Evolutionary conservation across 1,140 invertebrate genomes (phyloP).

Genomic region (Planococcus citri): DNA sequence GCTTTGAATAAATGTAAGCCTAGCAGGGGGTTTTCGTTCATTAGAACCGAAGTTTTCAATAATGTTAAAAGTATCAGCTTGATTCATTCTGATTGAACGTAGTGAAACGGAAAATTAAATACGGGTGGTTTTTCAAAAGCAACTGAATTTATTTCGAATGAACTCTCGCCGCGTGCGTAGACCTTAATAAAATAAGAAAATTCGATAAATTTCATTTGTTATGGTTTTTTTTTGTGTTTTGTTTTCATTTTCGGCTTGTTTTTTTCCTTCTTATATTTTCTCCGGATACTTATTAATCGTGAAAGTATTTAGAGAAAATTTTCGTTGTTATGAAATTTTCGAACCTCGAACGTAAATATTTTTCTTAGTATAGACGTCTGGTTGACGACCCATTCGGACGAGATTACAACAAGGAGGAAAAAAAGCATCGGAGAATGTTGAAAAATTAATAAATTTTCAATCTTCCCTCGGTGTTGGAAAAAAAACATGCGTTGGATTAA

Average conservation of each 20-base stretch:
- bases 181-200: slow-evolving; percentile 1
- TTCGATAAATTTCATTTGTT: neutral
- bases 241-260: neutral
- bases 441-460: no score
- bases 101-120: slow-evolving; percentile 7
- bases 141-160: neutral
- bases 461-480: no score
- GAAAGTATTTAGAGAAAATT: no score
- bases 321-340: no score
- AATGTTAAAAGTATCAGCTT: slow-evolving; percentile 4
- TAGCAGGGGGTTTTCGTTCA: neutral
- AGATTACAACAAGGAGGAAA: no score
- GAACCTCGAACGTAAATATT: no score
- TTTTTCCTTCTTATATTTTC: no score
- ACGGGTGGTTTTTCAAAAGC: neutral
- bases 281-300: no score
- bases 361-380: no score
- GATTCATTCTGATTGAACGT: slow-evolving; percentile 3
- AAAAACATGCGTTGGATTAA: no score
- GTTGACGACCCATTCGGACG: no score
- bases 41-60: neutral
- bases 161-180: neutral
- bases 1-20: slow-evolving; percentile 6
- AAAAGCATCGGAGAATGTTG: no score
- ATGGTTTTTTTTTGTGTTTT: neutral